Evolutionary conservation across 2,888 invertebrate species (phyloP).

Genomic region (Phymatocera aterrima): DNA sequence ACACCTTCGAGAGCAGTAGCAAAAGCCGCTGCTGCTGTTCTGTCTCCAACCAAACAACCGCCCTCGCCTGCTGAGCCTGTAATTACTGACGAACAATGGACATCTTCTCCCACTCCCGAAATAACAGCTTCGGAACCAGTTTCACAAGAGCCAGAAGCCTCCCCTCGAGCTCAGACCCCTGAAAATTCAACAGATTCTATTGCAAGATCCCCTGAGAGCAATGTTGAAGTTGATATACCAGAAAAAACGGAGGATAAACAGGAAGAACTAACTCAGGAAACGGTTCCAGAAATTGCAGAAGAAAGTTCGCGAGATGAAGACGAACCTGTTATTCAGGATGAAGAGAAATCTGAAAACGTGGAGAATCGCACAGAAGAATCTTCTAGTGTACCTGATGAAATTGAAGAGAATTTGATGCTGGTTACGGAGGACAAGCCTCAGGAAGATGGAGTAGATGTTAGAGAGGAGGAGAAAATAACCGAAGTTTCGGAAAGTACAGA

Average conservation of each 20-base stretch:
- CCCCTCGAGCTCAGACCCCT: conserved; percentile 41
- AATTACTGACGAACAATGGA: conserved; percentile 48
- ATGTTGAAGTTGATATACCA: not conserved
- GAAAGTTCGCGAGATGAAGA: conserved; percentile 14
- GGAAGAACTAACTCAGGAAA: not conserved
- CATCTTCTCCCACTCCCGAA: conserved; percentile 29
- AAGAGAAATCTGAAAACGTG: conserved; percentile 33
- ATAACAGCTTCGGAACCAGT: conserved; percentile 44
- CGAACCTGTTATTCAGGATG: not conserved
- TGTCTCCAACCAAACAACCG: conserved; percentile 37
- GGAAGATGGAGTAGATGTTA: conserved; percentile 54
- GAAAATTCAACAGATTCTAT: not conserved
- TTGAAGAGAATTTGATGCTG: conserved; percentile 45
- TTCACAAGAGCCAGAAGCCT: conserved; percentile 44
- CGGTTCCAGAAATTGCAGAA: not conserved
- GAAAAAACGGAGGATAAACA: not conserved
- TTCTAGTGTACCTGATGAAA: not conserved
- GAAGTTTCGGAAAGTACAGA: not conserved
- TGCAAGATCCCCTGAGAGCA: not conserved
- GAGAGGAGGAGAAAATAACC: conserved; percentile 26
- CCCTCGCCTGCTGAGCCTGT: conserved; percentile 41
- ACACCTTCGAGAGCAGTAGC: conserved; percentile 47
- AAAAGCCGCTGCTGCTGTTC: conserved; percentile 40
- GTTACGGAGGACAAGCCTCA: conserved; percentile 49
- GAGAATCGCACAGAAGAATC: conserved; percentile 43